Percentiles rank a stretch among this genome's conserved stretches.
phyloP scores from a whole-genome alignment of 23 tunicate species.

The Ciona savignyi region DNA sequence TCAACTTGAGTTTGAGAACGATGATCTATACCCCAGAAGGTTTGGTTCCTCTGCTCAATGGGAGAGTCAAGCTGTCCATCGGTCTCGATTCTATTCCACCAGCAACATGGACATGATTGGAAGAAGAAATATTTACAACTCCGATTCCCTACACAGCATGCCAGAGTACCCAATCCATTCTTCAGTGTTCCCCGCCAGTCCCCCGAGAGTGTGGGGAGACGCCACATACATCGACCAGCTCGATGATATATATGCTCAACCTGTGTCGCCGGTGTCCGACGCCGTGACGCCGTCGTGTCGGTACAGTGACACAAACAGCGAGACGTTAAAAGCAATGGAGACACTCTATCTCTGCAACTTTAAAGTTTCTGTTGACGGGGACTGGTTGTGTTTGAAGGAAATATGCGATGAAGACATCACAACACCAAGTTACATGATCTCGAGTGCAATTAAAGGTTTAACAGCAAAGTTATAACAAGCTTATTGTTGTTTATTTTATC shows the following conservation, averaged over 20 bases:
- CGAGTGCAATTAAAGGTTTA: no score
- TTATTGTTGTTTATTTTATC: no score
- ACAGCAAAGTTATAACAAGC: no score
- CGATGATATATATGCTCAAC: slow-evolving; percentile 16
- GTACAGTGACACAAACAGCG: slow-evolving; percentile 61
- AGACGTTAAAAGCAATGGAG: slow-evolving; percentile 83
- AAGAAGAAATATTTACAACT: not conserved
- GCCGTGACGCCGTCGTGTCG: slow-evolving; percentile 18
- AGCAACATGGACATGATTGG: not conserved
- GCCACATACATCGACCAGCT: slow-evolving; percentile 11
- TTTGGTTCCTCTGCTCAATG: slow-evolving; percentile 64
- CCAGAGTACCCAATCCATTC: slow-evolving; percentile 3
- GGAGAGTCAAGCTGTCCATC: slow-evolving; percentile 9
- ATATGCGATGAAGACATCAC: no score
- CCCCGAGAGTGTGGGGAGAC: slow-evolving; percentile 76
- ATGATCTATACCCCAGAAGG: slow-evolving; percentile 59
- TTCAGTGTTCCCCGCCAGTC: slow-evolving; percentile 35
- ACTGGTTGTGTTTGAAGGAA: slow-evolving; percentile 81
- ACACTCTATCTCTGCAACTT: slow-evolving; percentile 72
- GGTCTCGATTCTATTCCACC: no score
- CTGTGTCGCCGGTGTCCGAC: slow-evolving; percentile 28
- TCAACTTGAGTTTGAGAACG: slow-evolving; percentile 5
- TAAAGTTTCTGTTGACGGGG: slow-evolving; percentile 59
- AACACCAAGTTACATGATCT: slow-evolving; percentile 38
- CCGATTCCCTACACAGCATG: not conserved